Evolutionary conservation across 2,797 vertebrate genomes (phyloP).

Genomic region (Sebastolobus alascanus): DNA sequence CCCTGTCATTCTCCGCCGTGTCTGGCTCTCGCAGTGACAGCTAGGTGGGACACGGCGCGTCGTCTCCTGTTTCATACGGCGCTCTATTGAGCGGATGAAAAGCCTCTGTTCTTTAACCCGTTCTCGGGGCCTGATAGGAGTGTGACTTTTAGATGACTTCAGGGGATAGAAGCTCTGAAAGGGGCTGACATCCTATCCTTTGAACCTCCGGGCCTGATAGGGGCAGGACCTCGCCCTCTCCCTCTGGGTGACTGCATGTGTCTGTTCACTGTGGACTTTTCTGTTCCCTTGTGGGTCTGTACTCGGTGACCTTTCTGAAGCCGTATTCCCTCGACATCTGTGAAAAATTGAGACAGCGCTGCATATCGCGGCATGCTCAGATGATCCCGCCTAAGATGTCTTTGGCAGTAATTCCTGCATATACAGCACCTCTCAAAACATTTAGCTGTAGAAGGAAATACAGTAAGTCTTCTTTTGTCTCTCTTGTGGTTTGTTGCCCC

Average conservation of each 20-base stretch:
- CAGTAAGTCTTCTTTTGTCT: slow-evolving; percentile 42
- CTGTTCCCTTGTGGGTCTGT: slow-evolving; percentile 51
- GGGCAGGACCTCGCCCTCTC: slow-evolving; percentile 68
- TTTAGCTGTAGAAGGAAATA: slow-evolving; percentile 36
- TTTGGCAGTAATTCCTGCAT: slow-evolving; percentile 43
- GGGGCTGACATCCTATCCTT: slow-evolving; percentile 77
- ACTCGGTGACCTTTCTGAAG: slow-evolving; percentile 66
- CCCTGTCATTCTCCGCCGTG: slow-evolving; percentile 62
- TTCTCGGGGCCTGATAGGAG: slow-evolving; percentile 34
- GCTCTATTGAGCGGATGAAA: slow-evolving; percentile 65
- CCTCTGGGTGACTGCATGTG: slow-evolving; percentile 58
- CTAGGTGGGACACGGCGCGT: slow-evolving; percentile 65
- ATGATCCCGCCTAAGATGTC: slow-evolving; percentile 22
- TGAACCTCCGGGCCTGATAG: slow-evolving; percentile 72
- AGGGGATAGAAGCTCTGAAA: slow-evolving; percentile 77
- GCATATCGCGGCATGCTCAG: slow-evolving; percentile 26
- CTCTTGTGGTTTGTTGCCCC: slow-evolving; percentile 54
- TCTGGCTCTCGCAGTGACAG: slow-evolving; percentile 72
- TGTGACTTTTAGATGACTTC: slow-evolving; percentile 79
- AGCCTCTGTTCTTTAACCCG: slow-evolving; percentile 54
- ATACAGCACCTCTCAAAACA: slow-evolving; percentile 34
- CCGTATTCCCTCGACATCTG: slow-evolving; percentile 52
- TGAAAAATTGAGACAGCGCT: slow-evolving; percentile 27
- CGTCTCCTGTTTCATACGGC: slow-evolving; percentile 70
- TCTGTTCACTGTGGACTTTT: slow-evolving; percentile 45